Percentiles rank a stretch among this genome's conserved stretches.
Evolutionary conservation across 2,797 vertebrate species (phyloP).

Genomic region (Cephalopachus bancanus): DNA sequence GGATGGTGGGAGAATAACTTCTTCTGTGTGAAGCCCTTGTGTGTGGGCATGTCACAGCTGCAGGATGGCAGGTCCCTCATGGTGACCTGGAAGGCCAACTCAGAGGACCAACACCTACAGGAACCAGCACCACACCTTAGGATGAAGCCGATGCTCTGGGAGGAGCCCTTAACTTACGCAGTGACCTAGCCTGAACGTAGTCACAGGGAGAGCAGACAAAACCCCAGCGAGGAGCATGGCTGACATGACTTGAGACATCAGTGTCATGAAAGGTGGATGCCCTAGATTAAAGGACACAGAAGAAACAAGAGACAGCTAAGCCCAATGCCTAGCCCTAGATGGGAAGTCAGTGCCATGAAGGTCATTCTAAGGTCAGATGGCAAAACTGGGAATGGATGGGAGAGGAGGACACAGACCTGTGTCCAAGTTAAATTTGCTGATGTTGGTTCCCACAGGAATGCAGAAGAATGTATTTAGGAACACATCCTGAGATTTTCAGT

Average conservation of each 20-base stretch:
- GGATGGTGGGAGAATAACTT: background rate
- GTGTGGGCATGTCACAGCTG: background rate
- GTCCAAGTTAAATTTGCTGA: background rate
- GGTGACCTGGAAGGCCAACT: background rate
- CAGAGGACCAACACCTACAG: background rate
- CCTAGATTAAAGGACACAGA: background rate
- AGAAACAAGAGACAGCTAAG: background rate
- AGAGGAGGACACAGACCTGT: background rate
- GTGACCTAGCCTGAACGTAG: background rate
- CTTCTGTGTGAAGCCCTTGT: background rate
- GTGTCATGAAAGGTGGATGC: background rate
- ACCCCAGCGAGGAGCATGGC: background rate
- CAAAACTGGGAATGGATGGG: background rate
- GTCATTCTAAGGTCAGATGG: background rate
- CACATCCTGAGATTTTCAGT: accelerated
- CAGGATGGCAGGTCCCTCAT: no score
- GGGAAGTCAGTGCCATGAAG: background rate
- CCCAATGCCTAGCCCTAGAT: accelerated
- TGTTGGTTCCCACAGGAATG: background rate
- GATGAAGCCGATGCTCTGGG: background rate
- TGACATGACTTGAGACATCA: no score
- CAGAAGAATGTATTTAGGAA: background rate
- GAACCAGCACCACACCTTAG: background rate
- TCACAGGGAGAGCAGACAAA: background rate
- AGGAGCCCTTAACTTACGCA: background rate